These are phyloP conservation scores for Acanthurus leucopareius DNA, from an alignment of 2,797 vertebrate species.

Conservation along the genomic window DNA sequence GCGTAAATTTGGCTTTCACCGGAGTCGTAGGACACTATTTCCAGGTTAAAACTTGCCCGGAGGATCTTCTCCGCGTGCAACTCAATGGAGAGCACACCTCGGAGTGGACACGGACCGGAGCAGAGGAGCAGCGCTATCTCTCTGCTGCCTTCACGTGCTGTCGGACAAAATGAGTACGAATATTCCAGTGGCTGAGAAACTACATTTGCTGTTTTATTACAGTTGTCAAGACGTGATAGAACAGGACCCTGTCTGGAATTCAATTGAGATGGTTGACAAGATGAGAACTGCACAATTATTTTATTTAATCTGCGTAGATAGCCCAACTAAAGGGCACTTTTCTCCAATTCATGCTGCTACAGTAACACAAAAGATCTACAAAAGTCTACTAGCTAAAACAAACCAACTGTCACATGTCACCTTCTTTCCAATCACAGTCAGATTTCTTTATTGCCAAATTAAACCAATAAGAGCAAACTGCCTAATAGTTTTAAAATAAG, in stretches of 20 bases:
- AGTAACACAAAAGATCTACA: neutral
- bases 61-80: neutral
- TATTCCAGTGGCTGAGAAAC: neutral
- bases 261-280: neutral
- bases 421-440: no score
- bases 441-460: no score
- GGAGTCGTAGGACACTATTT: conserved; percentile 3
- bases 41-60: conserved; percentile 48
- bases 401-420: neutral
- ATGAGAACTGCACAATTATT: neutral
- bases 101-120: conserved; percentile 10
- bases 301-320: neutral
- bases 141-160: conserved; percentile 55
- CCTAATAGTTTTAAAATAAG: neutral
- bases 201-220: neutral
- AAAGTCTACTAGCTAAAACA: neutral
- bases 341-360: neutral
- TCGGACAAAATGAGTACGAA: neutral
- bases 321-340: neutral
- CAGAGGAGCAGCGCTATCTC: conserved; percentile 47
- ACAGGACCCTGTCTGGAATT: no score
- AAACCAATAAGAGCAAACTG: neutral
- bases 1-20: neutral
- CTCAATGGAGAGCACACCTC: conserved; percentile 11
- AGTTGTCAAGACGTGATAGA: neutral